Evolutionary conservation across 53 echinoderm and acorn worm genomes (phyloP).

Genomic region (Holothuria leucospilota): DNA sequence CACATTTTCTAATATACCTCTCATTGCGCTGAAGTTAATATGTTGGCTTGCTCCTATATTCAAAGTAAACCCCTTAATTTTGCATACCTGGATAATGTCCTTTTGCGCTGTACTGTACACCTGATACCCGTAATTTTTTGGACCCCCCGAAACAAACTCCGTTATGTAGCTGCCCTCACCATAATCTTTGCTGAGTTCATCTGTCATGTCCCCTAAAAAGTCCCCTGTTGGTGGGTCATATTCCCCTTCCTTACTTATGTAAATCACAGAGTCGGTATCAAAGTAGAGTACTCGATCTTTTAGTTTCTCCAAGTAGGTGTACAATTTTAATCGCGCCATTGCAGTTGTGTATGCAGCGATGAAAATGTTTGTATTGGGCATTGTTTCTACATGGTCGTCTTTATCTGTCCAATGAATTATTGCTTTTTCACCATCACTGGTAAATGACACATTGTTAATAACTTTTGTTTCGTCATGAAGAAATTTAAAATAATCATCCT

Average conservation of each 20-base stretch:
- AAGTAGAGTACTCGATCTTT: slow-evolving; percentile 52
- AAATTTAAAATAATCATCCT: not conserved
- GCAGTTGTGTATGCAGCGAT: slow-evolving; percentile 55
- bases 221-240: slow-evolving; percentile 42
- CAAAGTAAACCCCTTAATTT: slow-evolving; percentile 50
- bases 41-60: slow-evolving; percentile 5
- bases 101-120: not conserved
- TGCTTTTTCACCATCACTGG: not conserved
- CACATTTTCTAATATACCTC: not conserved
- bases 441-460: not conserved
- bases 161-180: slow-evolving; percentile 61
- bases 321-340: slow-evolving; percentile 48
- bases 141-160: slow-evolving; percentile 43
- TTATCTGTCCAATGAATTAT: not conserved
- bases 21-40: slow-evolving; percentile 24
- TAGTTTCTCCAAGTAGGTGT: slow-evolving; percentile 45
- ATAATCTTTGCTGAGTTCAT: slow-evolving; percentile 51
- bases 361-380: slow-evolving; percentile 3
- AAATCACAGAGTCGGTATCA: slow-evolving; percentile 52
- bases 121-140: slow-evolving; percentile 62
- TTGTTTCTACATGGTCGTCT: not conserved
- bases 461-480: not conserved
- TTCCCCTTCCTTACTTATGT: slow-evolving; percentile 30
- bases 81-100: slow-evolving; percentile 24
- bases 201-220: slow-evolving; percentile 67